Percentiles rank a stretch among this genome's conserved stretches.
Evolutionary conservation across 2,888 invertebrate genomes (phyloP).

Genomic region (Candidula unifasciata): DNA sequence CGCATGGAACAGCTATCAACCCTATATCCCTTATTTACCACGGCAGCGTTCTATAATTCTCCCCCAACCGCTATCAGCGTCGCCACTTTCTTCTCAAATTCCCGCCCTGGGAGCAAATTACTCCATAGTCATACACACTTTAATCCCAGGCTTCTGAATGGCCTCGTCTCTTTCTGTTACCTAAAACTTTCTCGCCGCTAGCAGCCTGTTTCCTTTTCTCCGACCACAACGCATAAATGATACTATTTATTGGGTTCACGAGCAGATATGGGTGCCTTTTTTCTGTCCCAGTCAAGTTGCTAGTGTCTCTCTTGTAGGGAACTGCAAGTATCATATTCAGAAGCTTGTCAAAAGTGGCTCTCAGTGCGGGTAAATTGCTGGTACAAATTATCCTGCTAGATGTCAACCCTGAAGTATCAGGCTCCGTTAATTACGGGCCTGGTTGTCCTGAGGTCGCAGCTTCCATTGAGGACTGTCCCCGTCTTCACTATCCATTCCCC

Average conservation of each 20-base stretch:
- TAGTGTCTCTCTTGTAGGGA: not conserved
- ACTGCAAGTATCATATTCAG: slow-evolving; percentile 24
- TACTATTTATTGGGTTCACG: not conserved
- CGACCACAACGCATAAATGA: not conserved
- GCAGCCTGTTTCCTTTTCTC: not conserved
- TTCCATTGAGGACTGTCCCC: not conserved
- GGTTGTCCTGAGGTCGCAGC: not conserved
- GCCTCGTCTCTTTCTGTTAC: not conserved
- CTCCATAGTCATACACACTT: not conserved
- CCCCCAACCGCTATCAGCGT: no score
- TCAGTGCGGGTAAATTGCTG: slow-evolving; percentile 12
- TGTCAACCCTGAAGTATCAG: not conserved
- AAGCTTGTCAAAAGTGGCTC: slow-evolving; percentile 5
- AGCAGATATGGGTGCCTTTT: not conserved
- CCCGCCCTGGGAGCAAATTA: not conserved
- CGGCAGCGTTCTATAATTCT: no score
- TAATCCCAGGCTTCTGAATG: no score
- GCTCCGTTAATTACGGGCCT: slow-evolving; percentile 30
- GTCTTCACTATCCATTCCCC: not conserved
- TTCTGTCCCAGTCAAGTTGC: not conserved
- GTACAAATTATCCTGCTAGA: slow-evolving; percentile 10
- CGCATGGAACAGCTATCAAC: no score
- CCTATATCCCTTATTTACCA: no score
- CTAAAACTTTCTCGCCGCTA: no score
- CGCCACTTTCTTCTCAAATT: no score